phyloP scores from a whole-genome alignment of 2,113 vertebrate species.

The Alces alces region DNA sequence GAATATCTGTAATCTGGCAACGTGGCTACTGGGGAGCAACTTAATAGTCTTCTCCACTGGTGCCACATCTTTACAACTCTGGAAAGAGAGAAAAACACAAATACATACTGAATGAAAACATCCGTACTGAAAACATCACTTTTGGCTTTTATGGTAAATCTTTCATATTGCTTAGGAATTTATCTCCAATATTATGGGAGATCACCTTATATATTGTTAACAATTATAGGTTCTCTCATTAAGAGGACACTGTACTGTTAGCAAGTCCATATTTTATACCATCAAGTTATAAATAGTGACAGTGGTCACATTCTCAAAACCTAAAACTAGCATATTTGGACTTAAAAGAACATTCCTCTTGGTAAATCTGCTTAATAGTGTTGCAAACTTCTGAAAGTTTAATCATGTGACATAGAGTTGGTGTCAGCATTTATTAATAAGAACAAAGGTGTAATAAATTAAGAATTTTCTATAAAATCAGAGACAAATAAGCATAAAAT shows the following conservation, averaged over 20 bases:
- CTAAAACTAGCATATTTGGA: background rate
- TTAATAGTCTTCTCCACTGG: slow-evolving; percentile 83
- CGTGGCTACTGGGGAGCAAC: slow-evolving; percentile 87
- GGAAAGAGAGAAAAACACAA: slow-evolving; percentile 18
- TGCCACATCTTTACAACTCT: slow-evolving; percentile 84
- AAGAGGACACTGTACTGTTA: background rate
- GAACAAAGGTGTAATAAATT: background rate
- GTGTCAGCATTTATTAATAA: background rate
- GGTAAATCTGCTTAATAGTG: background rate
- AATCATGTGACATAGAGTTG: background rate
- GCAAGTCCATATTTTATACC: background rate
- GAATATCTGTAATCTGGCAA: slow-evolving; percentile 84
- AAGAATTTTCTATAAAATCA: slow-evolving; percentile 1
- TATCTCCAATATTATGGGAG: background rate
- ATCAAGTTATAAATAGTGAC: background rate
- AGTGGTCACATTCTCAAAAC: slow-evolving; percentile 11
- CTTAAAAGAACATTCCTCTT: background rate
- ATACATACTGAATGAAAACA: background rate
- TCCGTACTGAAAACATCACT: background rate
- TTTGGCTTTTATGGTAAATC: background rate
- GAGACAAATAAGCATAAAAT: background rate
- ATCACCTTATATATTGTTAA: background rate
- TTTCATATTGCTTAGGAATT: background rate
- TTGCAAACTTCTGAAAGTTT: background rate
- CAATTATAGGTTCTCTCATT: background rate